These are phyloP conservation scores for Neuroscelio doddi DNA, from an alignment of 2,888 invertebrate species.

Conservation along the genomic window DNA sequence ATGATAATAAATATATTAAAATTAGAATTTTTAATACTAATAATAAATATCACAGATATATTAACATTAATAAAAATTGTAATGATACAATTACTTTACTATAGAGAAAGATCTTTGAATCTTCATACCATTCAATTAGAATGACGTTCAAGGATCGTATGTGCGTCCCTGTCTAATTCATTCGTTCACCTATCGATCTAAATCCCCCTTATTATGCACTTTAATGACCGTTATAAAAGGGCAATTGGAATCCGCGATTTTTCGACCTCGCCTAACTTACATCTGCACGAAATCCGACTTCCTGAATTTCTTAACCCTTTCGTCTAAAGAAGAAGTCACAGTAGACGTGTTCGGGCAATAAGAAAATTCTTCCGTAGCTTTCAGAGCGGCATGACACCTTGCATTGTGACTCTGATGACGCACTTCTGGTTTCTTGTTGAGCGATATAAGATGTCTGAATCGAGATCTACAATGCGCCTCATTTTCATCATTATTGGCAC, in stretches of 20 bases:
- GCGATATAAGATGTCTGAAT: constrained; percentile 59
- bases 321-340: constrained; percentile 49
- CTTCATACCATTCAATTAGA: background rate
- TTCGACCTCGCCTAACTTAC: constrained; percentile 47
- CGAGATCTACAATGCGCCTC: constrained; percentile 52
- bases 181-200: constrained; percentile 29
- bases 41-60: too few relatives aligned
- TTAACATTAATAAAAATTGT: too few relatives aligned
- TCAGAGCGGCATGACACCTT: constrained; percentile 62
- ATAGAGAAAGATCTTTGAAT: background rate
- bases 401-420: constrained; percentile 65
- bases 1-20: constrained; percentile 1
- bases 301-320: constrained; percentile 44
- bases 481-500: constrained; percentile 42
- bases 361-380: constrained; percentile 65
- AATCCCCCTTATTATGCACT: background rate
- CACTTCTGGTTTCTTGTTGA: constrained; percentile 62
- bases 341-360: constrained; percentile 54
- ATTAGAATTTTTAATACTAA: too few relatives aligned
- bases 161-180: constrained; percentile 2
- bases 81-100: background rate
- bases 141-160: background rate
- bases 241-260: background rate
- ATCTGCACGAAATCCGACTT: constrained; percentile 44
- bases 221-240: background rate